Conservation (phyloP, 2,113 vertebrate genomes). For the Rhombomys opimus region DNA sequence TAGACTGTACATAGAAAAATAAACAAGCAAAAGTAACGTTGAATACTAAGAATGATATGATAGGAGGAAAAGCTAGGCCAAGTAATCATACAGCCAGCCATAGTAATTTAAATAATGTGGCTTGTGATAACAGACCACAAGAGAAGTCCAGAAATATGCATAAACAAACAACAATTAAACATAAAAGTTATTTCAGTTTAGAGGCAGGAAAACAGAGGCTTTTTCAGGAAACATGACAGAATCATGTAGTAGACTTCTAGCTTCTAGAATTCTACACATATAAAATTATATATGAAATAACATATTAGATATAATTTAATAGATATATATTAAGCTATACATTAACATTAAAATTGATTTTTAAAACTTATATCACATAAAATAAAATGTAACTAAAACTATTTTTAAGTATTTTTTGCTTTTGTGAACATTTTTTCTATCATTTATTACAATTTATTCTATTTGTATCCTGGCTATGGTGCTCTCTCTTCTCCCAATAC, state of each 20-base stretch:
- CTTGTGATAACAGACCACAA: neutral
- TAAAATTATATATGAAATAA: neutral
- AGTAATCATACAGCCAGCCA: neutral
- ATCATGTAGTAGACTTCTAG: neutral
- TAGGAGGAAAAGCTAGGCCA: neutral
- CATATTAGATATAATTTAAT: neutral
- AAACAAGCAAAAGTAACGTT: conserved; percentile 20
- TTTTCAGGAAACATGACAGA: neutral
- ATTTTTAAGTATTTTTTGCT: no score
- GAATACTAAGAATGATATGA: neutral
- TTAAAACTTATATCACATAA: neutral
- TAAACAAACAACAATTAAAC: neutral
- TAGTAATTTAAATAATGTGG: neutral
- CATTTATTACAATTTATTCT: no score
- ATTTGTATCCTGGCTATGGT: no score
- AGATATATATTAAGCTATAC: neutral
- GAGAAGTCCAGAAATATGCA: neutral
- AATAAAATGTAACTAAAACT: neutral
- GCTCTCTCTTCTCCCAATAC: no score
- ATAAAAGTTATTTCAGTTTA: neutral
- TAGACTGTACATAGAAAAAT: neutral
- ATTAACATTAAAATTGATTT: neutral
- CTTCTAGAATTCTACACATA: neutral
- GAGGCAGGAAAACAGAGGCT: neutral
- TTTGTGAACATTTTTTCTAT: no score